Evolutionary conservation across 2,797 vertebrate species (phyloP).

Genomic region (Sitta carolinensis): DNA sequence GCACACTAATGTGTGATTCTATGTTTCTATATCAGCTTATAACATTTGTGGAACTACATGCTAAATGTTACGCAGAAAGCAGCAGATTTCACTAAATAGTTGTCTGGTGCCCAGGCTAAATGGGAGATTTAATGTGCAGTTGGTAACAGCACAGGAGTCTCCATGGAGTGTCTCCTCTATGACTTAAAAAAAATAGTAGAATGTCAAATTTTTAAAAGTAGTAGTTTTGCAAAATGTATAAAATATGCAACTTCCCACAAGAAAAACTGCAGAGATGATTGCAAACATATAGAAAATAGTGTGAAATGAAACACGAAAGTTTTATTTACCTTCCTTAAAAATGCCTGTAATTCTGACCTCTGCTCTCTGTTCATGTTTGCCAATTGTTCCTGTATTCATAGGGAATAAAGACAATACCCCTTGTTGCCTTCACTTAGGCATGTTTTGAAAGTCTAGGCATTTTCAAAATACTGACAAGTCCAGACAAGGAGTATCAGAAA

Average conservation of each 20-base stretch:
- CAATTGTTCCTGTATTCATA: not conserved
- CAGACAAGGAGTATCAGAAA: not conserved
- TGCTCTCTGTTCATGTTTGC: not conserved
- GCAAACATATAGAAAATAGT: not conserved
- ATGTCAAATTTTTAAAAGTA: not conserved
- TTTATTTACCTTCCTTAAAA: not conserved
- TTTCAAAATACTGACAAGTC: not conserved
- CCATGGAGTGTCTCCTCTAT: not conserved
- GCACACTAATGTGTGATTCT: not conserved
- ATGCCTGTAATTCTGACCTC: not conserved
- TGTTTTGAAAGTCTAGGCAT: not conserved
- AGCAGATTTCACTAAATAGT: not conserved
- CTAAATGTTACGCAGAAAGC: not conserved
- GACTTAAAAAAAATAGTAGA: not conserved
- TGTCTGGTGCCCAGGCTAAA: not conserved
- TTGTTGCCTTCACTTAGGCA: not conserved
- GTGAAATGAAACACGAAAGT: not conserved
- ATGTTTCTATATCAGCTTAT: not conserved
- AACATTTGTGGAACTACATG: not conserved
- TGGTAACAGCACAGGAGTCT: not conserved
- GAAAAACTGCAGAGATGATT: not conserved
- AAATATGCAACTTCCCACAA: not conserved
- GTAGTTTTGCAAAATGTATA: not conserved
- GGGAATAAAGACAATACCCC: not conserved
- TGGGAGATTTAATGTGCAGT: not conserved